Percentiles rank a stretch among this genome's conserved stretches.
phyloP scores from a whole-genome alignment of 2,797 vertebrate genomes.

The Chelmon rostratus region DNA sequence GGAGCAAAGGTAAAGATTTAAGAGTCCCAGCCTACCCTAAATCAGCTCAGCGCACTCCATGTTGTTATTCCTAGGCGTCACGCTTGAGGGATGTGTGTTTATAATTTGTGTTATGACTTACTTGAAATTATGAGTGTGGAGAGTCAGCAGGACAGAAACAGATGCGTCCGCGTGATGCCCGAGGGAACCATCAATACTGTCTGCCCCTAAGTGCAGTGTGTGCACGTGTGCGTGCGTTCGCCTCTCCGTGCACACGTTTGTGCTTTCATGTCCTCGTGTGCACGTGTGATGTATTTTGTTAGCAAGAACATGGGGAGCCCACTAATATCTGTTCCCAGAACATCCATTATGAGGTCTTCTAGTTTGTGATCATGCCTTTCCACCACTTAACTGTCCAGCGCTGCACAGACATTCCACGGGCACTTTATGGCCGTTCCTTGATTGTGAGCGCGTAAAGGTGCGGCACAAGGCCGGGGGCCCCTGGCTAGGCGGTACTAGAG shows the following conservation, averaged over 20 bases:
- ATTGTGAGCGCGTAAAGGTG: constrained; percentile 78
- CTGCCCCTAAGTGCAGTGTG: constrained; percentile 65
- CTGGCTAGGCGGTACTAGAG: constrained; percentile 57
- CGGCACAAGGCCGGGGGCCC: constrained; percentile 66
- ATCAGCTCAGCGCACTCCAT: constrained; percentile 82
- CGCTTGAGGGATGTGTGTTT: constrained; percentile 86
- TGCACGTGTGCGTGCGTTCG: constrained; percentile 43
- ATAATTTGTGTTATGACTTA: constrained; percentile 89
- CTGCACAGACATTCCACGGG: constrained; percentile 73
- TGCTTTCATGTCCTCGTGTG: constrained; percentile 67
- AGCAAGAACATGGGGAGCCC: constrained; percentile 59
- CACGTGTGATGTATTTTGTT: constrained; percentile 67
- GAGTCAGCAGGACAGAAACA: constrained; percentile 85
- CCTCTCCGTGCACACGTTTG: constrained; percentile 45
- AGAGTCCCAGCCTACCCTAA: constrained; percentile 80
- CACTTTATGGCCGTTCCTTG: constrained; percentile 71
- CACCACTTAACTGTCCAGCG: constrained; percentile 66
- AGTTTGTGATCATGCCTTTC: constrained; percentile 76
- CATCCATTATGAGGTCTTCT: constrained; percentile 68
- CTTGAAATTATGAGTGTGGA: constrained; percentile 85
- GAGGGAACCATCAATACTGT: constrained; percentile 82
- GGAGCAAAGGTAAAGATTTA: constrained; percentile 82
- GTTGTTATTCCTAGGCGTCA: constrained; percentile 86
- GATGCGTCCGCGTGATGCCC: constrained; percentile 82
- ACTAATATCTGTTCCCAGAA: constrained; percentile 73